Percentiles rank a stretch among this genome's conserved stretches.
Evolutionary conservation across 2,797 vertebrate species (phyloP).

Genomic region (Numenius phaeopus): DNA sequence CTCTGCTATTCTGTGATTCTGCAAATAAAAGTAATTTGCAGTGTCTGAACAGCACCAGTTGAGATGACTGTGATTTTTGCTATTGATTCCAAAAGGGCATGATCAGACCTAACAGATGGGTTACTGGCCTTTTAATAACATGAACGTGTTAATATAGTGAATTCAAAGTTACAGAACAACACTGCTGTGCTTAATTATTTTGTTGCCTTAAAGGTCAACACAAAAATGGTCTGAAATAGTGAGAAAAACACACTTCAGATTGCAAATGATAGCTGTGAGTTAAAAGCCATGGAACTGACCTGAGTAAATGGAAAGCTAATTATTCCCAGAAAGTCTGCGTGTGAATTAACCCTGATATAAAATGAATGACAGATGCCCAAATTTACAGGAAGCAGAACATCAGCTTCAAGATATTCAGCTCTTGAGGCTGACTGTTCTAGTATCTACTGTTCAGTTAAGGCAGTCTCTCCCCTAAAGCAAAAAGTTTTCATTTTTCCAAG

Average conservation of each 20-base stretch:
- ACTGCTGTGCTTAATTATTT: background rate
- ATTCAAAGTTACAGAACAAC: slow-evolving; percentile 6
- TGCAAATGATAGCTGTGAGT: background rate
- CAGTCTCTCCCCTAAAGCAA: background rate
- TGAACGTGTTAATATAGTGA: background rate
- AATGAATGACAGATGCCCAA: background rate
- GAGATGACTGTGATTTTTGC: background rate
- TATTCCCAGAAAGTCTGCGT: background rate
- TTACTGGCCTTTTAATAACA: background rate
- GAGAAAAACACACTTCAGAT: background rate
- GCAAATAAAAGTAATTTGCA: background rate
- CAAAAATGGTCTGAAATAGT: background rate
- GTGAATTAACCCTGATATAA: slow-evolving; percentile 15
- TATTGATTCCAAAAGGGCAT: background rate
- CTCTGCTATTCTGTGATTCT: background rate
- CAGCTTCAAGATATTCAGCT: background rate
- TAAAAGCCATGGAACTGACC: background rate
- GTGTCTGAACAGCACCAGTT: background rate
- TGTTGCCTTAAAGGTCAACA: slow-evolving; percentile 34
- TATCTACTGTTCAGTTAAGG: background rate
- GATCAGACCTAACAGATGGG: background rate
- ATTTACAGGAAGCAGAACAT: background rate
- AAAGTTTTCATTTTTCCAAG: background rate
- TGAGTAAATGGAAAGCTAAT: slow-evolving; percentile 23
- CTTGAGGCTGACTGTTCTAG: background rate